Base-by-base conservation (phyloP, 1,140 invertebrate genomes). In the Chymomyza costata region DNA sequence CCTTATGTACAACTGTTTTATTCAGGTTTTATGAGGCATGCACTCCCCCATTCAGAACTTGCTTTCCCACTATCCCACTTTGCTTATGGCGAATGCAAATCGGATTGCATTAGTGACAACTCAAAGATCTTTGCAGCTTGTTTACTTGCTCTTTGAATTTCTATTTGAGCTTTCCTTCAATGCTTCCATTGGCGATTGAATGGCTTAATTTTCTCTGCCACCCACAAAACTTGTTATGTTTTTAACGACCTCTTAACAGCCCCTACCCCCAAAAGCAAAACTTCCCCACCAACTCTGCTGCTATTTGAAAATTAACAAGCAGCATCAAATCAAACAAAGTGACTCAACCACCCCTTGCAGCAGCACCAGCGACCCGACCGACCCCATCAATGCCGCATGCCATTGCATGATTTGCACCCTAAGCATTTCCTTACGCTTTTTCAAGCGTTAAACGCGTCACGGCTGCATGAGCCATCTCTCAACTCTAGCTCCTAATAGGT, bases 31-130 rank as follows among this genome's bases (percentile, higher is more conserved):
- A 47, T 45, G 37, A 56, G 18, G 19, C 45, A 31, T 52, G 25
- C 2, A 19, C 15, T 13, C 6, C 49, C 28, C 30, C 50, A 38
- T 11, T 45, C 16, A 18, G 48, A 55, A 47, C 43, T 68, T 59
- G 58, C n/a, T n/a, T n/a, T n/a, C n/a, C n/a, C n/a, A n/a, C 35
- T 7, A 14, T 21, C n/a, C 16, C 14, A 5, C 11, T n/a, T 15
- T 28, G 5, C 1, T 34, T 16, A n/a, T n/a, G 34, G 8, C 32
- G 28, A 14, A 46, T 70, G 58, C 62, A 70, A 78, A 78, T 78
- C 52, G 57, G 56, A 76, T 76, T 70, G 70, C 71, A 76, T 76
- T 76, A 76, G 53, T 62, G 57, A 76, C 66, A 78, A 53, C 64
- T 76, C 56, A 65, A 66, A 65, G 57, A n/a, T 34, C 52, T 52